phyloP scores from a whole-genome alignment of 2,888 invertebrate genomes.

The Rhopalosiphum nymphaeae region DNA sequence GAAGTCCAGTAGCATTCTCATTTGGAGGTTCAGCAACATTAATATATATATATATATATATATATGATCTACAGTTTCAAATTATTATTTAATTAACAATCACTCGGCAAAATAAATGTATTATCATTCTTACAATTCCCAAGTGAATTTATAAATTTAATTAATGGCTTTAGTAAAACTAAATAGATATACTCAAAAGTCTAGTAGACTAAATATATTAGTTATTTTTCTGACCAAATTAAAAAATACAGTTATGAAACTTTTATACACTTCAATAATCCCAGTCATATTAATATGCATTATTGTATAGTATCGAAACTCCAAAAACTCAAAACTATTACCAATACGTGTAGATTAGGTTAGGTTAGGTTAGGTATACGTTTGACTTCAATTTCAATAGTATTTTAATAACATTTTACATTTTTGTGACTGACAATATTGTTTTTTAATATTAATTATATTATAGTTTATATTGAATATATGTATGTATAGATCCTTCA shows the following conservation, averaged over 20 bases:
- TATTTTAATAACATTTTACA: not conserved
- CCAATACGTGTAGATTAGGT: not conserved
- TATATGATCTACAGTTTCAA: not conserved
- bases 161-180: not conserved
- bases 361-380: not conserved
- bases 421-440: not conserved
- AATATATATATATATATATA: not conserved
- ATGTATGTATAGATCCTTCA: not conserved
- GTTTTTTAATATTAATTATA: not conserved
- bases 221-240: not conserved
- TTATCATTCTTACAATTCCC: conserved; percentile 4
- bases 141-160: conserved; percentile 30
- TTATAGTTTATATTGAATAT: not conserved
- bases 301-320: too few relatives aligned
- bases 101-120: not conserved
- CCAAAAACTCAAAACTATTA: too few relatives aligned
- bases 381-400: not conserved
- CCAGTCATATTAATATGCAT: not conserved
- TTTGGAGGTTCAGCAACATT: not conserved
- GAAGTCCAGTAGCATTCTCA: not conserved
- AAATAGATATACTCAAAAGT: not conserved
- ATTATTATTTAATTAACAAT: conserved; percentile 26
- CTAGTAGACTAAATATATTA: not conserved
- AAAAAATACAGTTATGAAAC: not conserved
- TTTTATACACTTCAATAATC: not conserved